phyloP scores from a whole-genome alignment of 2,888 invertebrate species.

The Catocala nupta region DNA sequence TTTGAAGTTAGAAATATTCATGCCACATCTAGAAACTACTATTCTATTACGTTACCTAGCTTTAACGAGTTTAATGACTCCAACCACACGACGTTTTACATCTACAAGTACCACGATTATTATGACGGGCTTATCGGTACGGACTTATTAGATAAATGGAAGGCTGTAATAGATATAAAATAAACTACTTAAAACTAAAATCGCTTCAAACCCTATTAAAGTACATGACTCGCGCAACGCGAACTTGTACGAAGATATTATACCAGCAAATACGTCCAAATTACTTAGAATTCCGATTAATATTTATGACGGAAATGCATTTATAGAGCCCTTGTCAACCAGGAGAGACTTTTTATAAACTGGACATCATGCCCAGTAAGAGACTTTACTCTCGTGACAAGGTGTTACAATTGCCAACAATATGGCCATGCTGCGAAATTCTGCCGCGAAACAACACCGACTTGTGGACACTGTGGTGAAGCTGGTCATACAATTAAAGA shows the following conservation, averaged over 20 bases:
- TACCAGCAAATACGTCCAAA: slow-evolving; percentile 14
- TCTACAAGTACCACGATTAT: slow-evolving; percentile 41
- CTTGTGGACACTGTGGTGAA: too few relatives aligned
- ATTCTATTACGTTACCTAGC: slow-evolving; percentile 46
- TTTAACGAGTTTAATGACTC: slow-evolving; percentile 36
- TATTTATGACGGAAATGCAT: background rate
- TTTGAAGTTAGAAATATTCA: slow-evolving; percentile 47
- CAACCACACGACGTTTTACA: slow-evolving; percentile 35
- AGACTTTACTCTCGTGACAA: too few relatives aligned
- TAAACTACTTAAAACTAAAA: slow-evolving; percentile 24
- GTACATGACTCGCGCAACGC: slow-evolving; percentile 1
- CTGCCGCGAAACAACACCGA: too few relatives aligned
- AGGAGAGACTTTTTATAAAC: too few relatives aligned
- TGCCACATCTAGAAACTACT: slow-evolving; percentile 32
- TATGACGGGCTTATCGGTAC: slow-evolving; percentile 41
- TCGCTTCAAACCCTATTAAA: slow-evolving; percentile 6
- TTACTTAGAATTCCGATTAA: slow-evolving; percentile 7
- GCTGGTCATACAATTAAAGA: too few relatives aligned
- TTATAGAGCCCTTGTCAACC: too few relatives aligned
- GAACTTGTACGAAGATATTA: slow-evolving; percentile 12
- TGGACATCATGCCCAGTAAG: too few relatives aligned
- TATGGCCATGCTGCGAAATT: too few relatives aligned
- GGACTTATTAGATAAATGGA: slow-evolving; percentile 40
- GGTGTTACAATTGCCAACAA: too few relatives aligned
- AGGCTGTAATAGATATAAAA: slow-evolving; percentile 40